Conservation (phyloP, 2,888 invertebrate species). For the Napeogenes sylphis region DNA sequence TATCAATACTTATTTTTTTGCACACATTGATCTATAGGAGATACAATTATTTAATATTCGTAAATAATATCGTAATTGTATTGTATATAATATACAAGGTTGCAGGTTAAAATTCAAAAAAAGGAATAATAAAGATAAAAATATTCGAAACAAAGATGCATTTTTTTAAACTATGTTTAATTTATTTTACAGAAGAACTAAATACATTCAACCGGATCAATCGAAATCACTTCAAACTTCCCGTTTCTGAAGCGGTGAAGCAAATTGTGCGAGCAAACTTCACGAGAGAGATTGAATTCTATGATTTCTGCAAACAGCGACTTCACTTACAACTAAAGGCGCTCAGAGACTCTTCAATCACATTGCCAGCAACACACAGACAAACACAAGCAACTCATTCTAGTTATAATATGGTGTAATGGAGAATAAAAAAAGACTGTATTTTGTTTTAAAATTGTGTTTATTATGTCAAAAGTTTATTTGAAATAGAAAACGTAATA, state of each 20-base stretch:
- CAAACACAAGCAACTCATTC: slow-evolving; percentile 16
- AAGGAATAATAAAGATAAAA: too few species aligned
- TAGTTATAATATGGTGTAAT: slow-evolving; percentile 16
- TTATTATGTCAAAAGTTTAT: too few species aligned
- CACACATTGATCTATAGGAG: too few species aligned
- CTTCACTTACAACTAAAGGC: slow-evolving; percentile 88
- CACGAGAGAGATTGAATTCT: slow-evolving; percentile 93
- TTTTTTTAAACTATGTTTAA: background rate
- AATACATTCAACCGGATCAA: slow-evolving; percentile 88
- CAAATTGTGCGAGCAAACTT: slow-evolving; percentile 91
- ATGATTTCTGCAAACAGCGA: slow-evolving; percentile 92
- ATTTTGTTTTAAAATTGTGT: too few species aligned
- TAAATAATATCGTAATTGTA: too few species aligned
- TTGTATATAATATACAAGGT: too few species aligned
- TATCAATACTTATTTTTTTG: too few species aligned
- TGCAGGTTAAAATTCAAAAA: too few species aligned
- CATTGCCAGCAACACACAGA: slow-evolving; percentile 38
- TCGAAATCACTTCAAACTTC: slow-evolving; percentile 91
- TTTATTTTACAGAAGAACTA: slow-evolving; percentile 79
- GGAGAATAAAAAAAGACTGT: background rate
- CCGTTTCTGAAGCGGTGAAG: slow-evolving; percentile 90
- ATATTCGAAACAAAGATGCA: background rate
- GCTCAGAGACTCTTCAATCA: slow-evolving; percentile 74
- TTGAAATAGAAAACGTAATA: too few species aligned
- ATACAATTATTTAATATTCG: too few species aligned